Percentiles rank a stretch among this genome's conserved stretches.
These are phyloP conservation scores for Proterorhinus semilunaris DNA, from an alignment of 2,113 vertebrate species.

Conservation along the genomic window DNA sequence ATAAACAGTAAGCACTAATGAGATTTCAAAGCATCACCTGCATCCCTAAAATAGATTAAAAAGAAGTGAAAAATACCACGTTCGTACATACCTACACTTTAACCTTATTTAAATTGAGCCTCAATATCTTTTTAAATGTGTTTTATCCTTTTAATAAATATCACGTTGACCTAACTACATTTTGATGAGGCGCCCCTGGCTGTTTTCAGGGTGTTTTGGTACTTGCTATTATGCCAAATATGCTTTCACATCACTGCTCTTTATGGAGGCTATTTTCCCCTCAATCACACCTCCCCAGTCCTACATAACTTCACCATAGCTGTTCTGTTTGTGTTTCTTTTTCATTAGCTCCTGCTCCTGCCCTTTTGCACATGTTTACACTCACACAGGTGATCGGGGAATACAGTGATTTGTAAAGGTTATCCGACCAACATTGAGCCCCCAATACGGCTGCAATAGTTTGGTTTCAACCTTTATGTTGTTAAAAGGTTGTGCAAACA, in stretches of 20 bases:
- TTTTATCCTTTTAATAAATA: background rate
- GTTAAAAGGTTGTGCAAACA: background rate
- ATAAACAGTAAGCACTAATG: conserved; percentile 51
- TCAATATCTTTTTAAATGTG: conserved; percentile 14
- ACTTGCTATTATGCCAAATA: background rate
- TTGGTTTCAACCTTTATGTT: conserved; percentile 13
- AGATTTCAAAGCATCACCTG: conserved; percentile 51
- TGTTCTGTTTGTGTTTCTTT: conserved; percentile 57
- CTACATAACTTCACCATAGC: conserved; percentile 23
- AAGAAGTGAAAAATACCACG: conserved; percentile 27
- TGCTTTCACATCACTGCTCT: background rate
- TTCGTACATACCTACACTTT: conserved; percentile 6
- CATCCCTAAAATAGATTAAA: conserved; percentile 36
- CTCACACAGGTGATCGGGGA: conserved; percentile 36
- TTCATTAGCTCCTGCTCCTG: conserved; percentile 69
- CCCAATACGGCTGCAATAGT: conserved; percentile 10
- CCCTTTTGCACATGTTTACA: conserved; percentile 60
- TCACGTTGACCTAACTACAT: background rate
- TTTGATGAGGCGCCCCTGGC: background rate
- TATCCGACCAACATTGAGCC: conserved; percentile 35
- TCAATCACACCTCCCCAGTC: conserved; percentile 9
- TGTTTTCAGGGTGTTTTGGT: background rate
- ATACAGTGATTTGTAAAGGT: conserved; percentile 66
- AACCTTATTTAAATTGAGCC: background rate
- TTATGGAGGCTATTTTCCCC: conserved; percentile 21